Conservation (phyloP, 2,888 invertebrate species). For the Rhagophthalmus giganteus region DNA sequence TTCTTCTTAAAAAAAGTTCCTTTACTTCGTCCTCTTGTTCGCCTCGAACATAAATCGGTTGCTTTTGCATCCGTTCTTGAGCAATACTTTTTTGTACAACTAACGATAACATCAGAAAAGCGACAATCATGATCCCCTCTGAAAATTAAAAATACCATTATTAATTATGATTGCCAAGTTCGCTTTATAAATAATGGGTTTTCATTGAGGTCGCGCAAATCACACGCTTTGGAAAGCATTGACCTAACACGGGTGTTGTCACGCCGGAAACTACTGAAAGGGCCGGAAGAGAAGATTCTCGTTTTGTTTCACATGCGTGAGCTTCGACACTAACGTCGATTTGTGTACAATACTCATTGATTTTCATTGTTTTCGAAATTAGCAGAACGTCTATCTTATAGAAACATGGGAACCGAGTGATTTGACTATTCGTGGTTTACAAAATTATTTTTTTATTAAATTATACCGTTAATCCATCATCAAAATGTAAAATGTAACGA, state of each 20-base stretch:
- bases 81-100: constrained; percentile 4
- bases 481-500: too few relatives aligned
- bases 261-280: constrained; percentile 41
- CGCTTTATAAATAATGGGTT: constrained; percentile 14
- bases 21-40: constrained; percentile 17
- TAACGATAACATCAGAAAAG: not conserved
- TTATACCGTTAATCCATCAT: too few relatives aligned
- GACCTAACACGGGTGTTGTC: constrained; percentile 39
- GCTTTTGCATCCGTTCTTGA: constrained; percentile 1
- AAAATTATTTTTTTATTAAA: too few relatives aligned
- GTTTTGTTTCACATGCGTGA: constrained; percentile 31
- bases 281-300: constrained; percentile 38
- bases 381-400: not conserved
- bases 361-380: not conserved
- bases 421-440: too few relatives aligned
- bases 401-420: too few relatives aligned
- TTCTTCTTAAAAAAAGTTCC: constrained; percentile 33
- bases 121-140: constrained; percentile 9
- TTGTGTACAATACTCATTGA: not conserved
- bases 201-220: constrained; percentile 18
- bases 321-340: constrained; percentile 4
- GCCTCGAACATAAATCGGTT: not conserved
- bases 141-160: constrained; percentile 8
- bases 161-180: constrained; percentile 8
- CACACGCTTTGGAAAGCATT: constrained; percentile 34